Evolutionary conservation across 1,140 invertebrate species (phyloP).

Genomic region (Amphibalanus amphitrite): DNA sequence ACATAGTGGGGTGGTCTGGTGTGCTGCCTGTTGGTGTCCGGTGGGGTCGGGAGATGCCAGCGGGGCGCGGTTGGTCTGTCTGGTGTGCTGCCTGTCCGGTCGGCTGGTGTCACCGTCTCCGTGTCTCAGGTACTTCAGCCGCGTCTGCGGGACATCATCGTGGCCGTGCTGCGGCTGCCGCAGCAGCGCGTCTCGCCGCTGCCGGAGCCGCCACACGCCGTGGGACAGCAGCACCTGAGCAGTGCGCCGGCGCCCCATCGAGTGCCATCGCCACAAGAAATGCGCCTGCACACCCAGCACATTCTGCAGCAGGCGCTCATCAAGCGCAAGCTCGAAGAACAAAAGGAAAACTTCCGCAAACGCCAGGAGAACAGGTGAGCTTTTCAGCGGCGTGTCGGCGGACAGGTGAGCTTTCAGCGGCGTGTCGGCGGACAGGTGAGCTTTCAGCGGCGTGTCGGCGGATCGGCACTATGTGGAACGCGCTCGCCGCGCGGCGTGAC

Average conservation of each 20-base stretch:
- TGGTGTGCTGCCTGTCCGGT: no score
- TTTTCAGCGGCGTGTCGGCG: no score
- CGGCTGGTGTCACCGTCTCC: no score
- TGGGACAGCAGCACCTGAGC: constrained; percentile 17
- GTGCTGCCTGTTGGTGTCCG: no score
- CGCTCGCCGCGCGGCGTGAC: no score
- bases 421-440: no score
- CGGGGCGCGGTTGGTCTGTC: no score
- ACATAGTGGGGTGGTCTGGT: no score
- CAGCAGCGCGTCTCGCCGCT: constrained; percentile 12
- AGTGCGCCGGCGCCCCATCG: constrained; percentile 31
- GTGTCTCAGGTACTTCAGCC: constrained; percentile 37
- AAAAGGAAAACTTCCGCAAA: constrained; percentile 58
- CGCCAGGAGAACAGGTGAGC: constrained; percentile 39
- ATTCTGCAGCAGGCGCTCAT: constrained; percentile 66
- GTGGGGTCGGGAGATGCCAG: no score
- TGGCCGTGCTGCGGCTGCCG: constrained; percentile 42
- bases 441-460: no score
- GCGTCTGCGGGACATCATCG: constrained; percentile 49
- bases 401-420: no score
- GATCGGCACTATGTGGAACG: no score
- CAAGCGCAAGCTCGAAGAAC: constrained; percentile 70
- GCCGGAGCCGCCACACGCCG: constrained; percentile 19
- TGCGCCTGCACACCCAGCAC: constrained; percentile 59
- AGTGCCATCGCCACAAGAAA: constrained; percentile 60